Evolutionary conservation across 2,113 vertebrate species (phyloP).

Genomic region (Bubo blakistoni): DNA sequence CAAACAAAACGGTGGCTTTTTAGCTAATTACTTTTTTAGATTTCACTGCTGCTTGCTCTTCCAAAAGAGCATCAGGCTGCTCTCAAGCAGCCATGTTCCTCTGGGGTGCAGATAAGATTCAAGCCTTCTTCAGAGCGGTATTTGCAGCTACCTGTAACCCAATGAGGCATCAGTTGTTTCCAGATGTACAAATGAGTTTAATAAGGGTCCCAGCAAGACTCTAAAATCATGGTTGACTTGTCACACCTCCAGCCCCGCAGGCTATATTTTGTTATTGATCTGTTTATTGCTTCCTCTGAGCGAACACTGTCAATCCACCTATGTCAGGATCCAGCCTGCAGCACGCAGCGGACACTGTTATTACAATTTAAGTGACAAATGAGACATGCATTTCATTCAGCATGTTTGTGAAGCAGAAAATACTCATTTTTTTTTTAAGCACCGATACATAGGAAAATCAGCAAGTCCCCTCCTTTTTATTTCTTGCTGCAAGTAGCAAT

Average conservation of each 20-base stretch:
- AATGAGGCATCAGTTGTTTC: slow-evolving; percentile 35
- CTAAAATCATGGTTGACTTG: slow-evolving; percentile 53
- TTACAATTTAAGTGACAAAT: slow-evolving; percentile 68
- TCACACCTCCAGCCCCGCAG: slow-evolving; percentile 25
- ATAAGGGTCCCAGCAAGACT: slow-evolving; percentile 52
- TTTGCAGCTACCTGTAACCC: slow-evolving; percentile 5
- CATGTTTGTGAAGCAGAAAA: slow-evolving; percentile 18
- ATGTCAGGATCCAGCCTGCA: slow-evolving; percentile 27
- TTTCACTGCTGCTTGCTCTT: neutral
- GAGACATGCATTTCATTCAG: slow-evolving; percentile 45
- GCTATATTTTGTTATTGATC: slow-evolving; percentile 61
- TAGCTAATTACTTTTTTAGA: neutral
- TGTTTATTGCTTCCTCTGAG: slow-evolving; percentile 52
- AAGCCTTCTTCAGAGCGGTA: neutral
- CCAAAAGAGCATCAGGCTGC: neutral
- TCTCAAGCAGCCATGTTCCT: neutral
- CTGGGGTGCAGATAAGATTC: neutral
- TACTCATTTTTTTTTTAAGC: slow-evolving; percentile 9
- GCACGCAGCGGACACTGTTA: neutral
- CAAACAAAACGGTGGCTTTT: neutral
- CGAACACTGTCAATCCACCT: slow-evolving; percentile 28
- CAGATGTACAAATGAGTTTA: slow-evolving; percentile 58
- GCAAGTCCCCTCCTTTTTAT: neutral
- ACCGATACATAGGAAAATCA: neutral
- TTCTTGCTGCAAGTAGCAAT: neutral